phyloP scores from a whole-genome alignment of 2,797 vertebrate species.

The Parotocinclus haroldoi region DNA sequence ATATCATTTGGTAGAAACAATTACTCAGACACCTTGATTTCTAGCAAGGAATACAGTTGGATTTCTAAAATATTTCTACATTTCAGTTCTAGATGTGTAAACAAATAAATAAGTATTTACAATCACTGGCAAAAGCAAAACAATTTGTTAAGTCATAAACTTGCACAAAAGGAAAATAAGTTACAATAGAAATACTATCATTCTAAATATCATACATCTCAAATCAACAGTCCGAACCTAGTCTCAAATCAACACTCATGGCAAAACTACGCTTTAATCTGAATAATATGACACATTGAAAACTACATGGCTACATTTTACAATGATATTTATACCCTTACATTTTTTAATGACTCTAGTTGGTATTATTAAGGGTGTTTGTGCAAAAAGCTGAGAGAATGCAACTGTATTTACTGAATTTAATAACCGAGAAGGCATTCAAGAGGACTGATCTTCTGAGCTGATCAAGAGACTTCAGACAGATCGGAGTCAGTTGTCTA shows the following conservation, averaged over 20 bases:
- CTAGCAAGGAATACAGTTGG: conserved; percentile 23
- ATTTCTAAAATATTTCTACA: conserved; percentile 42
- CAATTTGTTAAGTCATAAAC: conserved; percentile 54
- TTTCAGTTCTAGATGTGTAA: conserved; percentile 67
- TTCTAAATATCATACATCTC: conserved; percentile 78
- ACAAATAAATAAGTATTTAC: conserved; percentile 84
- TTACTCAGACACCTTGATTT: conserved; percentile 9
- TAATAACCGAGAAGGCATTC: conserved; percentile 13
- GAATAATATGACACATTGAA: conserved; percentile 42
- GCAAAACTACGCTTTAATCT: conserved; percentile 42
- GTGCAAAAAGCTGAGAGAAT: conserved; percentile 65
- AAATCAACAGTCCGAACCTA: conserved; percentile 35
- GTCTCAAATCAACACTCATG: conserved; percentile 48
- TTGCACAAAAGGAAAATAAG: conserved; percentile 72
- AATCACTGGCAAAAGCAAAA: conserved; percentile 65
- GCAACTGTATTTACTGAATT: conserved; percentile 24
- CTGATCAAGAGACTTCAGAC: conserved; percentile 4
- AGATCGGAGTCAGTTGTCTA: conserved; percentile 77
- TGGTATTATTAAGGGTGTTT: conserved; percentile 60
- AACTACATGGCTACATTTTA: conserved; percentile 33
- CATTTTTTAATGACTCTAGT: conserved; percentile 45
- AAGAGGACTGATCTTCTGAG: conserved; percentile 18
- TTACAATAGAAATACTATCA: conserved; percentile 80
- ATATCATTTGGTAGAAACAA: neutral
- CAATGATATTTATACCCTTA: conserved; percentile 42